Evolutionary conservation across 2,888 invertebrate genomes (phyloP).

Genomic region (Pterobdella sp.): DNA sequence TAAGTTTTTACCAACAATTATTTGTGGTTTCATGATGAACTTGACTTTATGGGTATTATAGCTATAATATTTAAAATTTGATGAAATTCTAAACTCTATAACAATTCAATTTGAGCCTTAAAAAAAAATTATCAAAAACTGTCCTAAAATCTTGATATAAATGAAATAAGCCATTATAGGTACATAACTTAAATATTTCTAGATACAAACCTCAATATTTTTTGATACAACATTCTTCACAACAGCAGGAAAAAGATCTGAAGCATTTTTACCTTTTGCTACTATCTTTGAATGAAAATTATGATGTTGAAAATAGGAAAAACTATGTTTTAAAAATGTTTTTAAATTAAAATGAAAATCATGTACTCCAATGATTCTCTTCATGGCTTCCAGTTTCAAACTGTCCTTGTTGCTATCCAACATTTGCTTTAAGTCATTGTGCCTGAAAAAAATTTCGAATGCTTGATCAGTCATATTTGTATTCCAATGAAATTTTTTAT

Average conservation of each 20-base stretch:
- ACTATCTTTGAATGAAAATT: slow-evolving; percentile 64
- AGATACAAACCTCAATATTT: slow-evolving; percentile 72
- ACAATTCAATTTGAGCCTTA: slow-evolving; percentile 7
- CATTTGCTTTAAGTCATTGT: slow-evolving; percentile 96
- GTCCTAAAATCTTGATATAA: neutral
- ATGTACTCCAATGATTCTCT: slow-evolving; percentile 77
- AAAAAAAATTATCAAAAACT: neutral
- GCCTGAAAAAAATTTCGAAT: slow-evolving; percentile 48
- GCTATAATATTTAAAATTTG: too few species aligned
- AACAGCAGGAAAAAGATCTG: slow-evolving; percentile 93
- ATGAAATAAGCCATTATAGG: neutral
- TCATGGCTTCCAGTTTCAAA: slow-evolving; percentile 96
- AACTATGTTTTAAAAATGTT: neutral
- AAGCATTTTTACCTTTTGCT: slow-evolving; percentile 95
- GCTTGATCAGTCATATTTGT: too few species aligned
- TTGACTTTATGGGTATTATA: too few species aligned
- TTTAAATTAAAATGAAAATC: neutral
- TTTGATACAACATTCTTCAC: slow-evolving; percentile 99
- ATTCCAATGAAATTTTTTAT: too few species aligned
- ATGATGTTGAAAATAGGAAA: neutral
- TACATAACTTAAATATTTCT: neutral
- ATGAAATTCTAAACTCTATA: too few species aligned
- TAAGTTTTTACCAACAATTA: neutral
- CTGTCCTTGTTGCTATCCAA: slow-evolving; percentile 94
- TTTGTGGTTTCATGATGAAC: neutral